A percentile compares a stretch with the other conserved stretches of the same genome.
Evolutionary conservation across 2,797 vertebrate genomes (phyloP).

Genomic region (Pteronotus mesoamericanus): DNA sequence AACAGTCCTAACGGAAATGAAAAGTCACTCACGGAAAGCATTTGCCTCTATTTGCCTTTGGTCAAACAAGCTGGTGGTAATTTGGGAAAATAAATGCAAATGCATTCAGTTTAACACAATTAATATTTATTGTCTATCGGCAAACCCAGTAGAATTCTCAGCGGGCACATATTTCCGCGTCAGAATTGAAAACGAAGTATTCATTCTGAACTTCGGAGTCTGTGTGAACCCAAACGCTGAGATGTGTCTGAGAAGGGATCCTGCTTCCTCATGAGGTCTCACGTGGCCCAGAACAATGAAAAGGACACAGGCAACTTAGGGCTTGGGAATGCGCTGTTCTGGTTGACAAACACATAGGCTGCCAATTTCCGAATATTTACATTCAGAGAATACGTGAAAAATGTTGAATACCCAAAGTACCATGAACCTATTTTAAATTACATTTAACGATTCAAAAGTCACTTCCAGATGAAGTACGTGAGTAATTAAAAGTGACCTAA

Average conservation of each 20-base stretch:
- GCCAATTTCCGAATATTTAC: background rate
- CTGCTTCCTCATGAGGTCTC: background rate
- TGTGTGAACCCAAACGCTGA: background rate
- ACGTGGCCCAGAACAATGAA: background rate
- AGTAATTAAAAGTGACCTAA: background rate
- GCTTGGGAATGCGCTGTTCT: background rate
- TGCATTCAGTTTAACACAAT: slow-evolving; percentile 42
- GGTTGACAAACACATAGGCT: background rate
- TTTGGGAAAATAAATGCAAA: slow-evolving; percentile 48
- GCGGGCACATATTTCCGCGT: slow-evolving; percentile 1
- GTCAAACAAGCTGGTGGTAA: slow-evolving; percentile 1
- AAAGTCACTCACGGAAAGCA: background rate
- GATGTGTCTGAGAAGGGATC: background rate
- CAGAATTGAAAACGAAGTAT: slow-evolving; percentile 47
- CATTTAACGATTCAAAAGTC: background rate
- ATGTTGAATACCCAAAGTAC: background rate
- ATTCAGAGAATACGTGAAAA: background rate
- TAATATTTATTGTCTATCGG: slow-evolving; percentile 54
- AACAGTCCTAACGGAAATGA: background rate
- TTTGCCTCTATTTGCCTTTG: background rate
- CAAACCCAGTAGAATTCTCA: slow-evolving; percentile 31
- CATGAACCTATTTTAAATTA: background rate
- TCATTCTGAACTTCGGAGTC: background rate
- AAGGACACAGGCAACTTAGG: fast-evolving
- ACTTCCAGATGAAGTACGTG: background rate